A percentile compares a stretch with the other conserved stretches of the same genome.
These are phyloP conservation scores for Pseudochromis fuscus DNA, from an alignment of 2,797 vertebrate species.

Conservation along the genomic window DNA sequence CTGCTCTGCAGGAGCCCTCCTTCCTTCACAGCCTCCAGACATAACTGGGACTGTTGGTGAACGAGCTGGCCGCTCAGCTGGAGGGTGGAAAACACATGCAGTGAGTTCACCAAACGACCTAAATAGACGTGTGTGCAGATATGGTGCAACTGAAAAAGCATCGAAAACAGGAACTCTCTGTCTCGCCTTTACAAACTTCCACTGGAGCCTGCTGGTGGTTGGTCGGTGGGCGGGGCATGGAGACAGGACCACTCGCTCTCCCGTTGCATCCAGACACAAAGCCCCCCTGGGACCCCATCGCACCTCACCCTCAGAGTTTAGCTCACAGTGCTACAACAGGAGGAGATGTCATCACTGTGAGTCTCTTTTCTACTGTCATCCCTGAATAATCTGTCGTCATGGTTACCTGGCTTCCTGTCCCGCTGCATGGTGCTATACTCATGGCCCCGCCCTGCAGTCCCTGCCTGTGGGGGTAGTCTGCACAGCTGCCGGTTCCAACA, in stretches of 20 bases:
- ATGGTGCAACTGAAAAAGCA: neutral
- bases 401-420: conserved; percentile 87
- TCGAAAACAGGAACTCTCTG: neutral
- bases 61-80: conserved; percentile 87
- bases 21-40: conserved; percentile 86
- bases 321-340: conserved; percentile 85
- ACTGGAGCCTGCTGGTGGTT: conserved; percentile 77
- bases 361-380: neutral
- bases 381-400: conserved; percentile 6
- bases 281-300: conserved; percentile 72
- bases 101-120: neutral
- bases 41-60: conserved; percentile 88
- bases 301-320: conserved; percentile 85
- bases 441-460: conserved; percentile 73
- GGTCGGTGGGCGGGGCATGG: conserved; percentile 78
- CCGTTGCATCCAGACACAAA: conserved; percentile 85
- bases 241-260: conserved; percentile 82
- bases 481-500: conserved; percentile 87
- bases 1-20: conserved; percentile 39
- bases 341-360: conserved; percentile 10
- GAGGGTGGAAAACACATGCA: conserved; percentile 24
- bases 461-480: conserved; percentile 78
- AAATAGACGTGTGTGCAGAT: neutral
- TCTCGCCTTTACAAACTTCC: conserved; percentile 88
- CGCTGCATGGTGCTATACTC: conserved; percentile 85